Evolutionary conservation across 1,140 invertebrate genomes (phyloP), one percentile per base, ranked within the genome.

Genomic region (Aphelenchoides besseyi): DNA sequence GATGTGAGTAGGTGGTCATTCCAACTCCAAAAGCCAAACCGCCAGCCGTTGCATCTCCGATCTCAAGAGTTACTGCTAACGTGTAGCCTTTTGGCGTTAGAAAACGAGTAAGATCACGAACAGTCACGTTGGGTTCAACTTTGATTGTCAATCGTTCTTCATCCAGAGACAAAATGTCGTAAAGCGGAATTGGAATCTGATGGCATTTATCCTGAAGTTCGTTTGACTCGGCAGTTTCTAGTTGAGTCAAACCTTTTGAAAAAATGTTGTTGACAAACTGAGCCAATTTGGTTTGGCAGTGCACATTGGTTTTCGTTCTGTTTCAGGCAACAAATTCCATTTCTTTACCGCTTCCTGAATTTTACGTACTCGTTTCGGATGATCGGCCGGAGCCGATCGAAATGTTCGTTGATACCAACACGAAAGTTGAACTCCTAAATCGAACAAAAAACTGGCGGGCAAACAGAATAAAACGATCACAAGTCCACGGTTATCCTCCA

Each of bases 211-310:
- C 86, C 85, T 86, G 72, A 69, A 75, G 66, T 33, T 9, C 12
- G 1, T 12, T 55, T 16, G 52, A 63, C 1, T 2, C 1, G 1
- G 2, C 1, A 66, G 9, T 28, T 63, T 29, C 63, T 3, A 1
- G 9, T 48, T 35, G 9, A 23, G n/a, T 9, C 28, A 61, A 68
- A 85, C 85, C 79, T 90, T 90, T 76, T 86, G 85, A 82, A 89
- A 90, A 82, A 90, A 90, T 0, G 87, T 90, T 1, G 88, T 89
- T 2, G 89, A 90, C 16, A 90, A 84, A 53, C 88, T 89, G 23
- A 89, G 84, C 89, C 89, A 90, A 82, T 90, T 90, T 12, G 89
- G 89, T 48, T 89, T 82, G 0, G 89, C 87, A 0, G 89, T 90
- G 81, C 89, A 90, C 29, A 90, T 85, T 2, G 89, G 81, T 64